Percentiles rank a stretch among this genome's conserved stretches.
phyloP scores from a whole-genome alignment of 1,140 invertebrate species.

The Agraylea sexmaculata region DNA sequence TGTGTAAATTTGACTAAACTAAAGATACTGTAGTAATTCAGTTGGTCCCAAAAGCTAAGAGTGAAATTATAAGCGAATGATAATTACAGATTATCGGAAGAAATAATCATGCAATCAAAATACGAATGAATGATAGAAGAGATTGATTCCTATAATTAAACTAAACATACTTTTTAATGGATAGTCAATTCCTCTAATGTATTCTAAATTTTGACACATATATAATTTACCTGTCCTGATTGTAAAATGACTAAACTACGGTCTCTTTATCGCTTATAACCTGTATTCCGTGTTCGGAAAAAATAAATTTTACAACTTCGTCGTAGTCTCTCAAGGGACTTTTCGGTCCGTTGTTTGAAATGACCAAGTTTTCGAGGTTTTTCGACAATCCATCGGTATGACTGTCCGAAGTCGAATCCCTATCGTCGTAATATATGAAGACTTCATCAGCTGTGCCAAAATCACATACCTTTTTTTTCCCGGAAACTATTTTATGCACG shows the following conservation, averaged over 20 bases:
- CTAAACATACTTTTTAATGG: too few relatives aligned
- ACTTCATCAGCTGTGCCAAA: constrained; percentile 23
- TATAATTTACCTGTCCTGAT: too few relatives aligned
- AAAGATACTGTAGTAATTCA: too few relatives aligned
- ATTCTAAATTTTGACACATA: too few relatives aligned
- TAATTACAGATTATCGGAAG: too few relatives aligned
- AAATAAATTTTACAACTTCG: constrained; percentile 55
- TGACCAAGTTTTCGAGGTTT: constrained; percentile 12
- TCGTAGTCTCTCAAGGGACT: constrained; percentile 43
- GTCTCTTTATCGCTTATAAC: constrained; percentile 64
- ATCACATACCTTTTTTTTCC: constrained; percentile 21
- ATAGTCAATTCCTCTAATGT: too few relatives aligned
- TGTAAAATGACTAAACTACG: constrained; percentile 45
- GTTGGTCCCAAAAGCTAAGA: too few relatives aligned
- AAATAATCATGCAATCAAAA: too few relatives aligned
- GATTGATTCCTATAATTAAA: too few relatives aligned
- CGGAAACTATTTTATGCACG: constrained; percentile 26
- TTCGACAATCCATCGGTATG: constrained; percentile 16
- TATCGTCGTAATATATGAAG: constrained; percentile 27
- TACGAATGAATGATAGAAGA: too few relatives aligned
- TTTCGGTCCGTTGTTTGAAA: constrained; percentile 20
- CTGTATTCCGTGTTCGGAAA: constrained; percentile 61
- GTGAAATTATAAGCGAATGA: too few relatives aligned
- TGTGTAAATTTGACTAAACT: too few relatives aligned
- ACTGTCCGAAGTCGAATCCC: constrained; percentile 24